Base-by-base conservation (phyloP, 2,888 invertebrate species). In the Vesta saturnalis region DNA sequence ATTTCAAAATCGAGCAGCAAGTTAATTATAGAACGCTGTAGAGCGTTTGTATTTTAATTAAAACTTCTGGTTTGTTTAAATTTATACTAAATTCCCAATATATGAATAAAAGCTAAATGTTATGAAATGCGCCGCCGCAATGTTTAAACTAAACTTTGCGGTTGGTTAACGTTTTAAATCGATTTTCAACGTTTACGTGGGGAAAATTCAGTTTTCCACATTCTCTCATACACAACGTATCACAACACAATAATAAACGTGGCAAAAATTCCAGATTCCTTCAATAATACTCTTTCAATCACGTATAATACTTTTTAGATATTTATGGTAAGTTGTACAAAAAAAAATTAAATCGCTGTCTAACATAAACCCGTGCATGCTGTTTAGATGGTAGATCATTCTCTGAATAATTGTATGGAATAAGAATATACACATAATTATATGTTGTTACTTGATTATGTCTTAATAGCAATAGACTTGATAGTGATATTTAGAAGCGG, bases 81-180 rank as follows among this genome's bases (percentile, higher is more conserved):
- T 5, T 30, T 30, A 6, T 30, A 6, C 6, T 30, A 30, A 30
- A 30, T 30, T 30, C 30, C 30, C 6, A 39, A n/a, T 39, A 39
- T n/a, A 39, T n/a, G 30, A 6, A 30, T 10, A 30, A 30, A 5
- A 30, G 30, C 10, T 30, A 30, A 22, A 60, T 23, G 60, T 54
- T 60, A 60, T n/a, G 43, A 46, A 63, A 39, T 47, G 62, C 62
- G 62, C 62, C 62, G 62, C 46, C 62, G 62, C 62, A 46, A n/a
- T 14, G 56, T 63, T 63, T 56, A 63, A 63, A 63, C 55, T 52
- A 56, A 56, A 56, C 43, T 63, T 62, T 15, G 56, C 46, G 47
- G 62, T 56, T 35, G 39, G 62, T 22, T 55, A 14, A 22, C 56
- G 62, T 46, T 46, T 46, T 49, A 64, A 64, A 64, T 64, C 64